Conservation (phyloP, 2,888 invertebrate species). For the Cactoblastis cactorum region DNA sequence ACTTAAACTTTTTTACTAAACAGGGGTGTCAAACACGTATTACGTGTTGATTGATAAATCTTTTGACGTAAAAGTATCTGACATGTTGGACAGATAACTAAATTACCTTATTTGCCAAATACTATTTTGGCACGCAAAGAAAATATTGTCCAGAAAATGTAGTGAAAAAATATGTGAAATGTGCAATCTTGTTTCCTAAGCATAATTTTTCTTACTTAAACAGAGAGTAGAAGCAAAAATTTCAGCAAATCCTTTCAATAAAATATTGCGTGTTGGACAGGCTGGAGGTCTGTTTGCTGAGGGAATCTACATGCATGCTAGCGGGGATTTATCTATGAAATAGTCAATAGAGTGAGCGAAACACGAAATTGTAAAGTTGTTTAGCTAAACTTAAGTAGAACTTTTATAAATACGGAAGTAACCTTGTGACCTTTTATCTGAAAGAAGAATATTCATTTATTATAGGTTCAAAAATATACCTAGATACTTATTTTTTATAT, state of each 20-base stretch:
- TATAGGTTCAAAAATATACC: no score
- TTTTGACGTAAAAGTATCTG: no score
- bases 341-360: not conserved
- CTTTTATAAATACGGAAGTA: no score
- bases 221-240: not conserved
- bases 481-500: no score
- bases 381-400: not conserved
- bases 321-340: not conserved
- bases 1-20: no score
- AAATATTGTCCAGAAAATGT: not conserved
- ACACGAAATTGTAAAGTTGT: not conserved
- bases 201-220: slow-evolving; percentile 2
- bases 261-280: slow-evolving; percentile 7
- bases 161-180: not conserved
- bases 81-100: no score
- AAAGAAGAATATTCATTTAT: no score
- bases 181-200: not conserved
- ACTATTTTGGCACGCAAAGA: not conserved
- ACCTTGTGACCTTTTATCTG: no score
- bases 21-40: no score
- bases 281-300: not conserved
- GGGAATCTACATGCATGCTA: slow-evolving; percentile 14
- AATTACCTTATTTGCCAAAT: no score
- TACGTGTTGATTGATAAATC: no score
- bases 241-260: slow-evolving; percentile 9